phyloP scores from a whole-genome alignment of 1,140 invertebrate species.

The Vollenhovia emeryi region DNA sequence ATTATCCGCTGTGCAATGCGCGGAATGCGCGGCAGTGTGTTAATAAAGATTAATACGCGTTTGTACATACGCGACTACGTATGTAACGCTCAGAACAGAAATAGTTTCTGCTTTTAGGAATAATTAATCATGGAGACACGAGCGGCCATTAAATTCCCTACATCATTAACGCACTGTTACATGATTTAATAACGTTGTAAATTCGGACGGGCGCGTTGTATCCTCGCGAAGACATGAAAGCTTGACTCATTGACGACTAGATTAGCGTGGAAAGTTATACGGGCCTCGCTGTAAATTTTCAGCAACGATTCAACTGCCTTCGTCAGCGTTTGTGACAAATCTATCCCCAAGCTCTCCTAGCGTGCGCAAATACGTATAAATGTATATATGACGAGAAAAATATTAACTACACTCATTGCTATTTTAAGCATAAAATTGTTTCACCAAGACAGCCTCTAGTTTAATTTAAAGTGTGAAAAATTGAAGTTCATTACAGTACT shows the following conservation, averaged over 20 bases:
- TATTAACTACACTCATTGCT: not conserved
- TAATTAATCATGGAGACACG: slow-evolving; percentile 49
- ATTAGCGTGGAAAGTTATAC: slow-evolving; percentile 6
- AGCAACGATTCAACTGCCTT: not conserved
- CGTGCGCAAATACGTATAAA: not conserved
- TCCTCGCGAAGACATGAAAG: slow-evolving; percentile 9
- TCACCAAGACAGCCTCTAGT: not conserved
- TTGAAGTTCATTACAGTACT: not conserved
- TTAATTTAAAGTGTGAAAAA: not conserved
- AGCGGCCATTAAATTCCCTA: slow-evolving; percentile 43
- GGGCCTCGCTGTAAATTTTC: not conserved
- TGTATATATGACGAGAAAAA: not conserved
- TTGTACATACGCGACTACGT: slow-evolving; percentile 37
- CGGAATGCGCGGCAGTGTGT: slow-evolving; percentile 57
- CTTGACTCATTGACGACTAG: slow-evolving; percentile 22
- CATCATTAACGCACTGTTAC: slow-evolving; percentile 54
- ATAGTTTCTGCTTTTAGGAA: slow-evolving; percentile 59
- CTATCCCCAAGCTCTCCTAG: not conserved
- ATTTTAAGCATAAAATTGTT: not conserved
- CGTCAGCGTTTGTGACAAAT: not conserved
- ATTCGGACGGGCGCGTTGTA: slow-evolving; percentile 13
- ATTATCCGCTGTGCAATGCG: slow-evolving; percentile 50
- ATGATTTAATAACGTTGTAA: slow-evolving; percentile 39
- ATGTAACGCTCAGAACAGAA: slow-evolving; percentile 34
- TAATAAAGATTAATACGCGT: slow-evolving; percentile 59